Evolutionary conservation across 2,797 vertebrate genomes (phyloP).

Genomic region (Phyllotis vaccarum): DNA sequence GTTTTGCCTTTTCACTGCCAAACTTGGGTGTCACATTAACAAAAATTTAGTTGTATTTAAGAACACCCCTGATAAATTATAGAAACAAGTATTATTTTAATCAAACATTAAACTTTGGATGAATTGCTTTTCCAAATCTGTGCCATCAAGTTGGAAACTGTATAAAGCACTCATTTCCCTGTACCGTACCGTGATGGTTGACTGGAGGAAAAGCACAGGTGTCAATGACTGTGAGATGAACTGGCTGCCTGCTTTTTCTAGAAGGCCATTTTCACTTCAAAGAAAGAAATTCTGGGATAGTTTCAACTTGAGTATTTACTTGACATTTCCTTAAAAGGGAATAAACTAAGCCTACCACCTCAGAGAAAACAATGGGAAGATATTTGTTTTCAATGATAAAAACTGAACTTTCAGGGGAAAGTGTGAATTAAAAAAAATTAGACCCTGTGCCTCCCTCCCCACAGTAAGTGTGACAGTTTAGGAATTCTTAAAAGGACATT

Average conservation of each 20-base stretch:
- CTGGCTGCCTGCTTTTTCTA: background rate
- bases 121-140: background rate
- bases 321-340: constrained; percentile 33
- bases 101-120: background rate
- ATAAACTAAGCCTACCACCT: background rate
- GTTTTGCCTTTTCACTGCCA: constrained; percentile 30
- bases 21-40: background rate
- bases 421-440: constrained; percentile 8
- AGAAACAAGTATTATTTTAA: constrained; percentile 47
- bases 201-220: background rate
- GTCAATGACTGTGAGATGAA: constrained; percentile 1
- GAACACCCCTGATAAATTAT: background rate
- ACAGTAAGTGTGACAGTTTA: constrained; percentile 9
- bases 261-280: constrained; percentile 41
- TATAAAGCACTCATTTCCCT: background rate
- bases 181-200: background rate
- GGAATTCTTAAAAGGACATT: background rate
- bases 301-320: background rate
- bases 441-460: background rate
- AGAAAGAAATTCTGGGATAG: background rate
- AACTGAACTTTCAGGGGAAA: constrained; percentile 40
- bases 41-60: background rate
- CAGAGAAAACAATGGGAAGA: background rate
- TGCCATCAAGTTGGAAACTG: background rate
- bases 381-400: constrained; percentile 42